phyloP scores from a whole-genome alignment of 2,113 vertebrate species.

The Microtus richardsoni region DNA sequence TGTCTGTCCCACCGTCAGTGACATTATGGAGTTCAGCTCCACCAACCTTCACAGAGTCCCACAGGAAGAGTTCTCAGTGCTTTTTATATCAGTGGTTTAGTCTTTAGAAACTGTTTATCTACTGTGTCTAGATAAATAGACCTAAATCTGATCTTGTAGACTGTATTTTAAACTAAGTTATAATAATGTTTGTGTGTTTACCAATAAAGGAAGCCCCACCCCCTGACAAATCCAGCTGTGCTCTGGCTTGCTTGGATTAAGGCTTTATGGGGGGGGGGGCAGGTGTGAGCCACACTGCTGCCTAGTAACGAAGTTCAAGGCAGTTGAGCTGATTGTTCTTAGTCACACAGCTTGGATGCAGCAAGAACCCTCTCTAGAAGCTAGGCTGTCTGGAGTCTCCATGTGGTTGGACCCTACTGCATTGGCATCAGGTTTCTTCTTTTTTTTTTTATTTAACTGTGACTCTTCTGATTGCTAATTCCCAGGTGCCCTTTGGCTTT shows the following conservation, averaged over 20 bases:
- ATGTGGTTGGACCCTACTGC: too few relatives aligned
- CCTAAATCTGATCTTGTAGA: background rate
- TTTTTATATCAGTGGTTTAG: background rate
- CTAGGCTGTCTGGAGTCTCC: background rate
- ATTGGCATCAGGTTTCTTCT: too few relatives aligned
- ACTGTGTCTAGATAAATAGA: background rate
- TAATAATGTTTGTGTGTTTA: background rate
- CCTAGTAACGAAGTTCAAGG: background rate
- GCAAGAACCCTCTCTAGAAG: background rate
- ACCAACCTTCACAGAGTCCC: background rate
- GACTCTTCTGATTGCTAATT: background rate
- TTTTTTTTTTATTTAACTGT: too few relatives aligned
- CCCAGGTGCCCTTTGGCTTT: conserved; percentile 91
- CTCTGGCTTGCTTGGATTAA: background rate
- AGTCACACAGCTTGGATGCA: background rate
- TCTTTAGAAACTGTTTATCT: background rate
- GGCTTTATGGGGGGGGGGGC: rapidly evolving
- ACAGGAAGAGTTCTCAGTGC: background rate
- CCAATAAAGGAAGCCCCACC: background rate
- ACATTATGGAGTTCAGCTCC: background rate
- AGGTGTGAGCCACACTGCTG: background rate
- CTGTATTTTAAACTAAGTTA: background rate
- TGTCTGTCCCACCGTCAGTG: background rate
- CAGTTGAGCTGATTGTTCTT: background rate
- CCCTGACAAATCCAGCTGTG: background rate